These are phyloP conservation scores for Apotomis capreana DNA, from an alignment of 2,888 invertebrate species.

Conservation along the genomic window DNA sequence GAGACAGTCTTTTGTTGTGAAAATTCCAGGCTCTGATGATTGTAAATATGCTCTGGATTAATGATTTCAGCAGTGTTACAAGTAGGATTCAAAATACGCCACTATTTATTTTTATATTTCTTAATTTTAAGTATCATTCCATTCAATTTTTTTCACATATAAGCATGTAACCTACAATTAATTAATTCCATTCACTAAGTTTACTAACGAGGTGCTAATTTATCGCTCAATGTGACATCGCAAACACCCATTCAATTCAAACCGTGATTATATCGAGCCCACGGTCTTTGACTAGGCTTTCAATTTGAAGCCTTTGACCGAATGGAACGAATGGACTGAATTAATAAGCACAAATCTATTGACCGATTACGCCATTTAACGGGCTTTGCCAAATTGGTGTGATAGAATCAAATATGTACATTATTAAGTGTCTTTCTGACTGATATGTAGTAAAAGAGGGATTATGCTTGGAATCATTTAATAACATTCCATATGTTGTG, in stretches of 20 bases:
- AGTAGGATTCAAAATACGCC: too few species aligned
- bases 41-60: too few species aligned
- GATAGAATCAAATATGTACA: not conserved
- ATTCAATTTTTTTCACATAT: not conserved
- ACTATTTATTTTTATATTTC: too few species aligned
- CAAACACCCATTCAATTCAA: constrained; percentile 9
- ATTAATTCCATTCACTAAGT: not conserved
- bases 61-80: too few species aligned
- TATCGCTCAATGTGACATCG: constrained; percentile 7
- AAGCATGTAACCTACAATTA: not conserved
- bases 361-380: constrained; percentile 29
- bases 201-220: constrained; percentile 20
- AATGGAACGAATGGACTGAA: constrained; percentile 23
- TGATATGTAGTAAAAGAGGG: too few species aligned
- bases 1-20: too few species aligned
- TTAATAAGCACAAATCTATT: constrained; percentile 23
- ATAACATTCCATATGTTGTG: too few species aligned
- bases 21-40: too few species aligned
- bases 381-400: not conserved
- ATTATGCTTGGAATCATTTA: too few species aligned
- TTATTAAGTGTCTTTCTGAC: too few species aligned
- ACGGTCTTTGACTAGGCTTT: constrained; percentile 46
- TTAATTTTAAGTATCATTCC: too few species aligned
- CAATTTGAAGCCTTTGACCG: constrained; percentile 37
- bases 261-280: constrained; percentile 47